These are phyloP conservation scores for Noctua pronuba DNA, from an alignment of 2,888 invertebrate genomes.

Conservation along the genomic window DNA sequence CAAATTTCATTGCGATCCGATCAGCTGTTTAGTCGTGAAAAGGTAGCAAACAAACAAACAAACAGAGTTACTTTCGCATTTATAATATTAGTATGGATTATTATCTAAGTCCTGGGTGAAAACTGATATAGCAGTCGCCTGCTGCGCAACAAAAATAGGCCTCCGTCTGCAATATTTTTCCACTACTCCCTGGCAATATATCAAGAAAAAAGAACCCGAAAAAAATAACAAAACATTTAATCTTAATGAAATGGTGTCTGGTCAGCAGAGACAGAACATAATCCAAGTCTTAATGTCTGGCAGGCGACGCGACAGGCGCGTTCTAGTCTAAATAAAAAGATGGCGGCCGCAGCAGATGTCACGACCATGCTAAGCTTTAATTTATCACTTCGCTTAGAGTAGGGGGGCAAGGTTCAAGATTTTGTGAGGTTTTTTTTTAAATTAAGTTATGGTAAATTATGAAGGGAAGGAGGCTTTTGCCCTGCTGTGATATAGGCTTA, in stretches of 20 bases:
- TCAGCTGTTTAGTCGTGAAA: no score
- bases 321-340: constrained; percentile 68
- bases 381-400: constrained; percentile 68
- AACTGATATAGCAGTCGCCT: not conserved
- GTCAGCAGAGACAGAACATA: constrained; percentile 55
- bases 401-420: constrained; percentile 36
- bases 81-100: not conserved
- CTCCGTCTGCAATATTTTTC: not conserved
- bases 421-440: constrained; percentile 18
- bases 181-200: constrained; percentile 21
- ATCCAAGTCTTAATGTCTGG: constrained; percentile 61
- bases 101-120: not conserved
- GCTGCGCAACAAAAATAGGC: not conserved
- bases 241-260: constrained; percentile 53
- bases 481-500: not conserved
- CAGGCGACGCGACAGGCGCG: constrained; percentile 36
- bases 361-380: constrained; percentile 71
- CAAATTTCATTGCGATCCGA: no score
- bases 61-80: no score
- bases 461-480: not conserved
- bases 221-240: constrained; percentile 50
- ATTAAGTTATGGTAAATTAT: constrained; percentile 3
- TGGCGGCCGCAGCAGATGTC: constrained; percentile 66
- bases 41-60: no score
- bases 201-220: constrained; percentile 24